These are phyloP conservation scores for Paradoxurus hermaphroditus DNA, from an alignment of 2,113 vertebrate species.

Conservation along the genomic window DNA sequence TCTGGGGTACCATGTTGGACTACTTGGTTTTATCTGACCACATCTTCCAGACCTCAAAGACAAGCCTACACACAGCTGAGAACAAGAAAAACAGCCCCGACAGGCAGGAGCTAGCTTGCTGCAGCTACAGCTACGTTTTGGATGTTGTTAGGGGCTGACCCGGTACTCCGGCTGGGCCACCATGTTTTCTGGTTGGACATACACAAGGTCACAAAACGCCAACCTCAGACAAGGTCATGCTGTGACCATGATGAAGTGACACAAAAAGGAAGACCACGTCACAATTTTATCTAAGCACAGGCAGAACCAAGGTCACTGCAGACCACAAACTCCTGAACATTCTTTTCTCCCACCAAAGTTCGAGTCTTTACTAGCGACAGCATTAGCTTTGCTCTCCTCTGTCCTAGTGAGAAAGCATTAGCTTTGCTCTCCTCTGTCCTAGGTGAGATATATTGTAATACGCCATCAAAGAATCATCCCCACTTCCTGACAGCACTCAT, in stretches of 20 bases:
- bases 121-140: accelerated
- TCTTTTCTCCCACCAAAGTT: accelerated
- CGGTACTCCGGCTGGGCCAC: accelerated
- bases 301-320: background rate
- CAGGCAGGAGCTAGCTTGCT: background rate
- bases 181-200: background rate
- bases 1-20: background rate
- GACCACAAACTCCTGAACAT: background rate
- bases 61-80: background rate
- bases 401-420: background rate
- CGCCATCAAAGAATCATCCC: background rate
- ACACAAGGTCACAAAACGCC: background rate
- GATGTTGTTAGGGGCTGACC: background rate
- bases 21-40: background rate
- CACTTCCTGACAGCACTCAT: background rate
- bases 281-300: background rate
- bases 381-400: too few relatives aligned
- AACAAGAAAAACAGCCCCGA: background rate
- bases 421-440: background rate
- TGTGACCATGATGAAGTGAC: background rate
- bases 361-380: background rate
- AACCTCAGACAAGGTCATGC: background rate
- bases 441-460: background rate
- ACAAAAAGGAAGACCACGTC: background rate
- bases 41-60: background rate